Percentiles rank a stretch among this genome's conserved stretches.
Evolutionary conservation across 2,888 invertebrate genomes (phyloP).

Genomic region (Eilema griseolum): DNA sequence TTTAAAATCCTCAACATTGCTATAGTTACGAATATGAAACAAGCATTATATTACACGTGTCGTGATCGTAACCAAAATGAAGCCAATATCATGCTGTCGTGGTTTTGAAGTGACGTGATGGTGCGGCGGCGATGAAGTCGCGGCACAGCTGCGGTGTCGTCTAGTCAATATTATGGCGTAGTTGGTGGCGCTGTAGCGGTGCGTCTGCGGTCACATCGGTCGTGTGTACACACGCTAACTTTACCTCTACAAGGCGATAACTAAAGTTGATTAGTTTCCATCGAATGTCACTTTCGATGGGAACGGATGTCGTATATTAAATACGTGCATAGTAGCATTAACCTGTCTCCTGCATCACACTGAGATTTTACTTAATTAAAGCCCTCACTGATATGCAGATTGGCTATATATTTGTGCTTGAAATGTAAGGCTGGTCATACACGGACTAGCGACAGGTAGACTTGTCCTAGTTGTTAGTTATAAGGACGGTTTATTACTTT

Average conservation of each 20-base stretch:
- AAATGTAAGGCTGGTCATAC: neutral
- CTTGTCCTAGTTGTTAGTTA: neutral
- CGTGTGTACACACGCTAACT: neutral
- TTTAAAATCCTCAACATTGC: too few relatives aligned
- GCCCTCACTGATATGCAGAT: conserved; percentile 38
- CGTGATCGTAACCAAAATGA: neutral
- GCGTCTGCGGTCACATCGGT: neutral
- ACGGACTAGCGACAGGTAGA: neutral
- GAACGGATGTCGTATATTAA: conserved; percentile 46
- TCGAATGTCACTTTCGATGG: conserved; percentile 45
- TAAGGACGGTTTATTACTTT: neutral
- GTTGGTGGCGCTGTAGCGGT: neutral
- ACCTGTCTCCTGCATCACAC: conserved; percentile 45
- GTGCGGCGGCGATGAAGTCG: too few relatives aligned
- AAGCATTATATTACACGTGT: neutral
- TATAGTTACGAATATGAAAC: neutral
- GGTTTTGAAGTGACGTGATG: neutral
- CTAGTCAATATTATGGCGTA: neutral
- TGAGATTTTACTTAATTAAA: conserved; percentile 47
- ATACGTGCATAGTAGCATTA: conserved; percentile 34
- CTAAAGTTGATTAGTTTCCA: conserved; percentile 27
- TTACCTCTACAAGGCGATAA: neutral
- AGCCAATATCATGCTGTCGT: neutral
- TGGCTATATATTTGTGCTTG: conserved; percentile 13
- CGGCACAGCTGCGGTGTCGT: neutral